These are phyloP conservation scores for Charadrius vociferus DNA, from an alignment of 2,113 vertebrate genomes.

Conservation along the genomic window DNA sequence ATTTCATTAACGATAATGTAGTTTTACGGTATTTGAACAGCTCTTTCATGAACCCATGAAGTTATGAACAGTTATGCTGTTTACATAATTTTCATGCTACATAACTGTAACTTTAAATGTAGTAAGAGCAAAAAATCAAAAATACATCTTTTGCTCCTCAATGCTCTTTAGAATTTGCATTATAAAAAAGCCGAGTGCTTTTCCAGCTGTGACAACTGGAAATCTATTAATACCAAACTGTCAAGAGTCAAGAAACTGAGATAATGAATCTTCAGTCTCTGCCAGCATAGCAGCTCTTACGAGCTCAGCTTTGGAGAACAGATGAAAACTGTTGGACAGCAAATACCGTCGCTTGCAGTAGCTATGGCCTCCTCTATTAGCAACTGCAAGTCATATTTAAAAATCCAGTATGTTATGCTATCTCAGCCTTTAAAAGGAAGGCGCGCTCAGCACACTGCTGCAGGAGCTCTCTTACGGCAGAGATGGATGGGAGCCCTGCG, in stretches of 20 bases:
- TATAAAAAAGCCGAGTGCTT: background rate
- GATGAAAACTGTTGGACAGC: background rate
- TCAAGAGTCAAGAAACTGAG: background rate
- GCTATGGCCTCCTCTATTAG: background rate
- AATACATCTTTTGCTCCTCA: background rate
- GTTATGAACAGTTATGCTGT: background rate
- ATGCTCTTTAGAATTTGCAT: background rate
- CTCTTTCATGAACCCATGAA: background rate
- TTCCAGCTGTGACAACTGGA: background rate
- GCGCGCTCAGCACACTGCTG: background rate
- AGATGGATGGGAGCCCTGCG: rapidly evolving
- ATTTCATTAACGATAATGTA: background rate
- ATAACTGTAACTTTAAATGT: background rate
- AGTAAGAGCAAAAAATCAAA: background rate
- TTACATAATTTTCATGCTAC: background rate
- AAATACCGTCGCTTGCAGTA: background rate
- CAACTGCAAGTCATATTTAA: background rate
- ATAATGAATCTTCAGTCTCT: background rate
- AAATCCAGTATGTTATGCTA: background rate
- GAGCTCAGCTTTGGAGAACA: background rate
- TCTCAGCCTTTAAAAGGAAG: background rate
- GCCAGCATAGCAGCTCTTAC: background rate
- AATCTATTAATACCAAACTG: background rate
- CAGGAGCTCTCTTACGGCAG: background rate
- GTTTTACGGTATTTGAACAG: background rate